Percentiles rank a stretch among this genome's conserved stretches.
phyloP scores from a whole-genome alignment of 2,888 invertebrate species.

The Pammene fasciana region DNA sequence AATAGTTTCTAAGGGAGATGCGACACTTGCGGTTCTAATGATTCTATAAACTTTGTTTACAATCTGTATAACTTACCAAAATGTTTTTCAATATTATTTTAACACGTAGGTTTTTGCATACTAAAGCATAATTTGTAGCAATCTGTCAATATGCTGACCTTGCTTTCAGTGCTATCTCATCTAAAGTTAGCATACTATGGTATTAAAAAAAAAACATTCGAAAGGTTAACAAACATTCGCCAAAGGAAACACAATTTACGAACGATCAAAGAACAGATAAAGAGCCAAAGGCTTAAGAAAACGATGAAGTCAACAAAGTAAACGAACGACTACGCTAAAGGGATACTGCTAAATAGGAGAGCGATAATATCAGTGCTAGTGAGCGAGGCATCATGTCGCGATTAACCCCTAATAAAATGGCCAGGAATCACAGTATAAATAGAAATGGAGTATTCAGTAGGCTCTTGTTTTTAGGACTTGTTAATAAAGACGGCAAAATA shows the following conservation, averaged over 20 bases:
- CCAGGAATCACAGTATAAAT: constrained; percentile 56
- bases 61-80: too few relatives aligned
- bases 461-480: neutral
- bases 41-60: too few relatives aligned
- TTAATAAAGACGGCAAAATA: too few relatives aligned
- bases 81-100: too few relatives aligned
- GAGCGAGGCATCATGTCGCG: constrained; percentile 67
- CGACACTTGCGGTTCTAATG: too few relatives aligned
- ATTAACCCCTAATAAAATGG: constrained; percentile 76
- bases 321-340: constrained; percentile 51
- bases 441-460: constrained; percentile 1
- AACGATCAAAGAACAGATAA: constrained; percentile 27
- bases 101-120: too few relatives aligned
- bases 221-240: neutral
- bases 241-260: neutral
- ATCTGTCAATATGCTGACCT: too few relatives aligned
- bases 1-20: too few relatives aligned
- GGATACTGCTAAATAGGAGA: constrained; percentile 62
- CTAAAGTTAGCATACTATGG: too few relatives aligned
- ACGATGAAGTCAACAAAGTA: constrained; percentile 50
- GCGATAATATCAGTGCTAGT: constrained; percentile 67
- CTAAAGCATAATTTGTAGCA: too few relatives aligned
- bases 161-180: too few relatives aligned
- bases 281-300: constrained; percentile 48
- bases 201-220: neutral